phyloP scores from a whole-genome alignment of 2,888 invertebrate genomes.

The Drosophila stalkeri region DNA sequence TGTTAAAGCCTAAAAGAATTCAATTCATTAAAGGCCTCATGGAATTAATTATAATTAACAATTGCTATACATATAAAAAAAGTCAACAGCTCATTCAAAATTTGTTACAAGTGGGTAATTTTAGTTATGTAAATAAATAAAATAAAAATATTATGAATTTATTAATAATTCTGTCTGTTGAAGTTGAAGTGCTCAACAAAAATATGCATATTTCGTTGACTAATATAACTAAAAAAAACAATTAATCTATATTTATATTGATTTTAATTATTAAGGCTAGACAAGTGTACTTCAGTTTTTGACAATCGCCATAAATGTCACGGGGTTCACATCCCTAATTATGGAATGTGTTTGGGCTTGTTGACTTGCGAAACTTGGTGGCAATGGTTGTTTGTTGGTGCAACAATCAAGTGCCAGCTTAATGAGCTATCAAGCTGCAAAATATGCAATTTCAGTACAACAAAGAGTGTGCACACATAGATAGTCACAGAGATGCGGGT shows the following conservation, averaged over 20 bases:
- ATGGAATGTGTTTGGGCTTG: slow-evolving; percentile 15
- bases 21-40: too few relatives aligned
- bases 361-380: slow-evolving; percentile 37
- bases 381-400: slow-evolving; percentile 32
- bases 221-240: neutral
- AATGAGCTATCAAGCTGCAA: slow-evolving; percentile 82
- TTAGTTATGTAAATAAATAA: too few relatives aligned
- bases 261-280: neutral
- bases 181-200: too few relatives aligned
- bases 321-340: slow-evolving; percentile 33
- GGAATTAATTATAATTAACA: neutral
- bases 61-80: too few relatives aligned
- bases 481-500: slow-evolving; percentile 45
- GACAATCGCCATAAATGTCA: neutral
- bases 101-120: too few relatives aligned
- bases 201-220: too few relatives aligned
- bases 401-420: slow-evolving; percentile 81
- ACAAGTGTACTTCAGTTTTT: neutral
- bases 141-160: too few relatives aligned
- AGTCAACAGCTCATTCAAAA: too few relatives aligned
- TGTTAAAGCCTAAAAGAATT: too few relatives aligned
- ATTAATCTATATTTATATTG: neutral
- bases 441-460: slow-evolving; percentile 78
- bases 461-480: slow-evolving; percentile 44
- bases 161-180: too few relatives aligned